Conservation (phyloP, 2,113 vertebrate species). For the Hemichromis elongatus region DNA sequence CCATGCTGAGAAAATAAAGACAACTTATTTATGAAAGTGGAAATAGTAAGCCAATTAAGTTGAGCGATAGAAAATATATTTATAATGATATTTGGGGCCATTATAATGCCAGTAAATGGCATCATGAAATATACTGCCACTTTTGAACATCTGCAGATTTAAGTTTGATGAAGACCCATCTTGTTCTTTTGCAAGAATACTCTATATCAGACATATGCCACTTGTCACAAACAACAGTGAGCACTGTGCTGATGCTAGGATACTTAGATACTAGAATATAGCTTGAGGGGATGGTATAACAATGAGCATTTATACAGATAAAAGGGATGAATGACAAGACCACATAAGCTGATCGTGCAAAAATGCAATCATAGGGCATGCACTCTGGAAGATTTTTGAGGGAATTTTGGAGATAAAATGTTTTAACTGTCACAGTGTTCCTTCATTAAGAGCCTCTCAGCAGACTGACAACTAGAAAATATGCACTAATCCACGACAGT, state of each 20-base stretch:
- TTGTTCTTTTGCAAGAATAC: conserved; percentile 44
- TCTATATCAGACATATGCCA: conserved; percentile 39
- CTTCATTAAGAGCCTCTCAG: background rate
- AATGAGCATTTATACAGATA: conserved; percentile 52
- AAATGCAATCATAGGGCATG: conserved; percentile 32
- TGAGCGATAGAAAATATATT: background rate
- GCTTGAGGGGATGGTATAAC: conserved; percentile 51
- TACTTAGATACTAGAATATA: conserved; percentile 17
- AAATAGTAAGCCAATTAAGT: background rate
- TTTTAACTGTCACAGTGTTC: background rate
- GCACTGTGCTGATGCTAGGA: conserved; percentile 51
- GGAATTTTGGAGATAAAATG: conserved; percentile 14
- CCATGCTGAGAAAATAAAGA: background rate
- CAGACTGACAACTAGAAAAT: conserved; percentile 9
- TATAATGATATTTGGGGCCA: background rate
- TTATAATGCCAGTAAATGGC: background rate
- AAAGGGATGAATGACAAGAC: conserved; percentile 40
- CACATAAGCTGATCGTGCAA: conserved; percentile 40
- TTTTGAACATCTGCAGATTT: conserved; percentile 14
- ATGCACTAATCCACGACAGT: background rate
- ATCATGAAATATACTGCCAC: background rate
- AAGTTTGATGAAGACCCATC: conserved; percentile 37
- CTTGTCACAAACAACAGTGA: conserved; percentile 47
- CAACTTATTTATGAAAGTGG: background rate
- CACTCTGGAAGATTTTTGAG: conserved; percentile 19